Evolutionary conservation across 2,113 vertebrate species (phyloP).

Genomic region (Cynoglossus semilaevis): DNA sequence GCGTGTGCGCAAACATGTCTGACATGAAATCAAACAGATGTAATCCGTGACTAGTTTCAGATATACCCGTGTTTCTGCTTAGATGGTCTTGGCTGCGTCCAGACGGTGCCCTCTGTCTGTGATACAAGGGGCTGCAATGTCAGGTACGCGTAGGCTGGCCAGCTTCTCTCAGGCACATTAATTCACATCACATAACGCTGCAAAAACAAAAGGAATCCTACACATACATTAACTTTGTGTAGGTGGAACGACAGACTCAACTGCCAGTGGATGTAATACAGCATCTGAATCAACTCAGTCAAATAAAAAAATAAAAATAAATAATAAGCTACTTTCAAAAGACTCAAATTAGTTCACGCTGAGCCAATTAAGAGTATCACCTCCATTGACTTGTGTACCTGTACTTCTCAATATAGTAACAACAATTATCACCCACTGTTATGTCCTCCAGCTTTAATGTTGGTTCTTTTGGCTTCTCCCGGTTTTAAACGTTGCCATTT

Average conservation of each 20-base stretch:
- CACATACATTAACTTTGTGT: slow-evolving; percentile 42
- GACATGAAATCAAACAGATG: slow-evolving; percentile 22
- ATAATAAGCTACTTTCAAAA: no score
- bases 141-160: slow-evolving; percentile 62
- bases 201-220: slow-evolving; percentile 42
- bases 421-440: no score
- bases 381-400: no score
- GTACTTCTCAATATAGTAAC: no score
- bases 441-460: no score
- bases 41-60: slow-evolving; percentile 9
- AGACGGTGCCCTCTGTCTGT: slow-evolving; percentile 50
- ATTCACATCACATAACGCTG: slow-evolving; percentile 49
- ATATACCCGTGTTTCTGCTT: slow-evolving; percentile 43
- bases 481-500: no score
- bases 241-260: slow-evolving; percentile 35
- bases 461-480: no score
- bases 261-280: slow-evolving; percentile 31
- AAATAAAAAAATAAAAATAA: no score
- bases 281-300: slow-evolving; percentile 31
- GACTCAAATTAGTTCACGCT: no score
- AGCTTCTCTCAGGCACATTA: slow-evolving; percentile 51
- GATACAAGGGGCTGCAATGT: slow-evolving; percentile 54
- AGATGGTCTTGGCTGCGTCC: slow-evolving; percentile 42
- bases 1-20: background rate
- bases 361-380: no score